A percentile compares a stretch with the other conserved stretches of the same genome.
These are phyloP conservation scores for Monopterus albus DNA, from an alignment of 2,113 vertebrate genomes.

Conservation along the genomic window DNA sequence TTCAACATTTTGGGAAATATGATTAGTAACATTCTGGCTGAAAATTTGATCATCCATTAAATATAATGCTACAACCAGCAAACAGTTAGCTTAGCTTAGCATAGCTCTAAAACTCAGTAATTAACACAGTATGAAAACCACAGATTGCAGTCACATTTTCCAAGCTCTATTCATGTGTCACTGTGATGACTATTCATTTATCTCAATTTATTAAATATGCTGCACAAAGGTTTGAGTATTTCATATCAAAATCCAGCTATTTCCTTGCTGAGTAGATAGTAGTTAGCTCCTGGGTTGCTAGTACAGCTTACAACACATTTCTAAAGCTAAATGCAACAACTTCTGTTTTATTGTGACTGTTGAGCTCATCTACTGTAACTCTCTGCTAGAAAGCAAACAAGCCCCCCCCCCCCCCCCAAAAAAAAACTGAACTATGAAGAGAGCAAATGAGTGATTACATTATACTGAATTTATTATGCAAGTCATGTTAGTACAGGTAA, in stretches of 20 bases:
- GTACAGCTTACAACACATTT: too few relatives aligned
- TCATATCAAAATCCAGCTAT: too few relatives aligned
- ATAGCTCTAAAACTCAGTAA: background rate
- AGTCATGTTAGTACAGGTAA: background rate
- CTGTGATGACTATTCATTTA: background rate
- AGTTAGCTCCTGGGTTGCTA: too few relatives aligned
- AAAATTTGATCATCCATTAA: background rate
- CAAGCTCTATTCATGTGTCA: too few relatives aligned
- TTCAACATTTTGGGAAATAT: background rate
- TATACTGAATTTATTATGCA: constrained; percentile 9
- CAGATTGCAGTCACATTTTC: too few relatives aligned
- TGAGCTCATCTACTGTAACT: background rate
- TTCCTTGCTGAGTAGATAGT: too few relatives aligned
- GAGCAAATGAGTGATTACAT: background rate
- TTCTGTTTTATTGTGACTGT: too few relatives aligned
- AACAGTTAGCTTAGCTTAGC: background rate
- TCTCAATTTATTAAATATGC: too few relatives aligned
- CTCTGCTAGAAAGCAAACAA: background rate
- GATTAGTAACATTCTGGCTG: background rate
- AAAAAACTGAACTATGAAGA: background rate
- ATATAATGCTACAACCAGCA: background rate
- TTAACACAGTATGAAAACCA: too few relatives aligned
- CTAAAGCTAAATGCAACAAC: too few relatives aligned
- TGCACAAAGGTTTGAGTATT: too few relatives aligned
- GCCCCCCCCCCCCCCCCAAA: too few relatives aligned